Base-by-base conservation (phyloP, 1,140 invertebrate species). In the Mesaphorura yosii region DNA sequence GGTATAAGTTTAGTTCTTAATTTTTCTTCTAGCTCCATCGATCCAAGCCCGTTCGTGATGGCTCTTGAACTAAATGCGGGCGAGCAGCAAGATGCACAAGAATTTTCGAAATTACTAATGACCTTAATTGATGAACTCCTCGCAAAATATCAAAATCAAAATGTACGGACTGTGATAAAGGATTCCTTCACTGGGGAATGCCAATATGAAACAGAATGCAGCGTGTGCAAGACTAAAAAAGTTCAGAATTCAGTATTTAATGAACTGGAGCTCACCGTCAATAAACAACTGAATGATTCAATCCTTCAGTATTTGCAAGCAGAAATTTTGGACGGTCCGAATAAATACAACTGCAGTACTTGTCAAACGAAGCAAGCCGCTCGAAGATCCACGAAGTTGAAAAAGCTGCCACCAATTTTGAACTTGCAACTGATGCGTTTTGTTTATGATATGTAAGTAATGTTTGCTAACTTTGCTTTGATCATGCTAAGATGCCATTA, bases 81-180 rank as follows among this genome's bases (percentile, higher is more conserved):
- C 31, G 74, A 75, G 27, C 81, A 77, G 45, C 76, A 83, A 71
- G 82, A 84, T 73, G 81, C 81, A 27, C 77, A 83, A 67, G 82
- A 84, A 68, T 83, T 83, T 69, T 37, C 49, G 0, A 59, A 60
- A 23, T 67, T 84, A 23, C 77, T 83, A 58, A 69, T 83, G 48
- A 75, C 75, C 34, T 69, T 80, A 37, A 68, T 84, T 14, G 79
- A 79, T 66, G 70, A 72, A 34, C 72, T 72, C 49, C 62, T 78
- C 2, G 68, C 67, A n/a, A 66, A 72, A 27, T 58, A 53, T 37
- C 49, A 49, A 29, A 44, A 56, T 37, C 17, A 54, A 10, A 20
- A 45, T 26, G 53, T 63, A 17, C 68, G 69, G 50, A 71, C 75
- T 59, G 70, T 78, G 38, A 69, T 84, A 34, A 75, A 76, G 55